Base-by-base conservation (phyloP, 2,888 invertebrate species). In the Esperia sulphurella region DNA sequence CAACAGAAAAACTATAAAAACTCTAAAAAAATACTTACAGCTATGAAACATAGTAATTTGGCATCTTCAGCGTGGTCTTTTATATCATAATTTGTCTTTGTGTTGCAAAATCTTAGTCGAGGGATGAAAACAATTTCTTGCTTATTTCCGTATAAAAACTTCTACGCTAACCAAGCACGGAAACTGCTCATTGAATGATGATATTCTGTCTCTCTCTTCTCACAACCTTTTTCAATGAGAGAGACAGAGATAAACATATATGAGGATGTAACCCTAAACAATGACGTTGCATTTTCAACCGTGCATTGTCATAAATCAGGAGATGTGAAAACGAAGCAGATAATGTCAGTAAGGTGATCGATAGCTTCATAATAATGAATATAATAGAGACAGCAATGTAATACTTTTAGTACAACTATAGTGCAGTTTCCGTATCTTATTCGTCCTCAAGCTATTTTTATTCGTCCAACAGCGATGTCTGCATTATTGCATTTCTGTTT, bases 301-400 rank as follows among this genome's bases (percentile, higher is more conserved):
- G 51, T 45, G 54, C 54, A 51, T 50, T 52, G 58, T 63, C 56
- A 62, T 71, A 65, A 65, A 71, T 67, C 70, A 65, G 53, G 49
- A 55, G 57, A 59, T 55, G 53, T 51, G 59, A 55, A 58, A 57
- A 55, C 52, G 48, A 45, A 58, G 57, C 54, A 54, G 58, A 52
- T 52, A 55, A 55, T 54, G 54, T 48, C 41, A 40, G 30, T 37
- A 21, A 8, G 31, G 49, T 57, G 60, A 61, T 59, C 57, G 57
- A 58, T 63, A 57, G 21, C 40, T 43, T 43, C 42, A 29, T 48
- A 40, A 45, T 31, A n/a, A 33, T 31, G 40, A 46, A 45, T 42
- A 38, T 29, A 7, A 12, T 7, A 21, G 37, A 21, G 7, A 30
- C 9, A 40, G 21, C 14, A 14, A 21, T 7, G 21, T n/a, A n/a